A percentile compares a stretch with the other conserved stretches of the same genome.
Conservation (phyloP, 2,797 vertebrate genomes). For the Naso thynnoides region DNA sequence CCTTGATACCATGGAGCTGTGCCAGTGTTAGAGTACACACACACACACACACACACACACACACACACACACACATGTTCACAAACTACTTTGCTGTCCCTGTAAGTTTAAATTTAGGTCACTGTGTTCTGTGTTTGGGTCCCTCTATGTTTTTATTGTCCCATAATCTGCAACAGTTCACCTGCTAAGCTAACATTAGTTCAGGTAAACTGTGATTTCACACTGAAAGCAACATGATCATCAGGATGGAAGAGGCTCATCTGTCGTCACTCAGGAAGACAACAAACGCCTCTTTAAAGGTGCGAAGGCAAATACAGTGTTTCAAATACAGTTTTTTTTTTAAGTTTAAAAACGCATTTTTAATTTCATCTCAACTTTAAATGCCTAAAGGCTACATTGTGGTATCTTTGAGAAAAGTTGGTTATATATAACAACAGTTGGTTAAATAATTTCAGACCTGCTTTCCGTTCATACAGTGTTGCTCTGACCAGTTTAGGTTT, state of each 20-base stretch:
- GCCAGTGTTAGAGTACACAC: slow-evolving; percentile 39
- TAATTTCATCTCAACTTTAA: no score
- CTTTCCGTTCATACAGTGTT: not conserved
- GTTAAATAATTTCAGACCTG: not conserved
- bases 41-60: slow-evolving; percentile 43
- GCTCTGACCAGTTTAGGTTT: not conserved
- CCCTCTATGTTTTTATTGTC: slow-evolving; percentile 20
- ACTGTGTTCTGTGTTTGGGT: slow-evolving; percentile 25
- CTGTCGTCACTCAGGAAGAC: not conserved
- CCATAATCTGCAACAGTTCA: slow-evolving; percentile 13
- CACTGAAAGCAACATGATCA: slow-evolving; percentile 3
- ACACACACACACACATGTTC: slow-evolving; percentile 42
- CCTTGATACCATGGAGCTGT: slow-evolving; percentile 43
- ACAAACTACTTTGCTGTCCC: slow-evolving; percentile 39
- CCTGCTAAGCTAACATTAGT: no score
- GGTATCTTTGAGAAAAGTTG: no score
- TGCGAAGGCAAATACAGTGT: not conserved
- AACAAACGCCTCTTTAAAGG: slow-evolving; percentile 17
- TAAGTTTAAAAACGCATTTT: no score
- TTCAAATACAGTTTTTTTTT: no score
- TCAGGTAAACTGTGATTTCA: slow-evolving; percentile 1
- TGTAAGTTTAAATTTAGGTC: slow-evolving; percentile 46
- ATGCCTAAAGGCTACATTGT: no score
- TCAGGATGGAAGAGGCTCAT: not conserved
- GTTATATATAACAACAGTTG: no score